Percentiles rank a stretch among this genome's conserved stretches.
Conservation (phyloP, 2,113 vertebrate species). For the Xyrauchen texanus region DNA sequence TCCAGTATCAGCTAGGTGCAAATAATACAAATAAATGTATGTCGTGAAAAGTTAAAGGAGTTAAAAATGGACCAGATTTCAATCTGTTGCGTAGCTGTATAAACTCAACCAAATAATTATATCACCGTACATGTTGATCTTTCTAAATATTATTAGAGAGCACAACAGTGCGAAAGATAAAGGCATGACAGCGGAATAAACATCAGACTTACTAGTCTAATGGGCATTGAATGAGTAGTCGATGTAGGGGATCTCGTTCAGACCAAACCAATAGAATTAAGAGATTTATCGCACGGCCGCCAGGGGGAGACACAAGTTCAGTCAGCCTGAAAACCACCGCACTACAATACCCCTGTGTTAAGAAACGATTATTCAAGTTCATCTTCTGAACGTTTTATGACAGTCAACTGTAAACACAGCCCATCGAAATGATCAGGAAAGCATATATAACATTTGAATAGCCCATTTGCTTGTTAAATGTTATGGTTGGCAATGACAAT, state of each 20-base stretch:
- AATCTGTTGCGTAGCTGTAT: neutral
- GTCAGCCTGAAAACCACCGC: neutral
- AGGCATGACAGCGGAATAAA: neutral
- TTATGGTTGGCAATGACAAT: too few species aligned
- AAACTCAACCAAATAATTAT: neutral
- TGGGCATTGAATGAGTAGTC: conserved; percentile 30
- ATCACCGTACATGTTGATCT: neutral
- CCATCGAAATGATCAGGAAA: too few species aligned
- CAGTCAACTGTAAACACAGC: neutral
- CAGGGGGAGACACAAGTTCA: conserved; percentile 34
- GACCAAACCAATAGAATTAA: conserved; percentile 43
- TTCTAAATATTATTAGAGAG: neutral
- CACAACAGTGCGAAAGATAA: neutral
- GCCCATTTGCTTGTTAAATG: too few species aligned
- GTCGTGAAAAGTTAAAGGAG: neutral
- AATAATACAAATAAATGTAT: too few species aligned
- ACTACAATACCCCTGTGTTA: neutral
- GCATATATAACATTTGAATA: too few species aligned
- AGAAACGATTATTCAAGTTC: neutral
- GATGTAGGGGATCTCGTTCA: conserved; percentile 33
- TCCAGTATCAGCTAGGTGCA: too few species aligned
- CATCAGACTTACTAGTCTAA: conserved; percentile 10
- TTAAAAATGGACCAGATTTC: neutral
- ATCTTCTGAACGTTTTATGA: neutral
- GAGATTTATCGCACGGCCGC: neutral